phyloP scores from a whole-genome alignment of 2,113 vertebrate species.

The Phalacrocorax aristotelis region DNA sequence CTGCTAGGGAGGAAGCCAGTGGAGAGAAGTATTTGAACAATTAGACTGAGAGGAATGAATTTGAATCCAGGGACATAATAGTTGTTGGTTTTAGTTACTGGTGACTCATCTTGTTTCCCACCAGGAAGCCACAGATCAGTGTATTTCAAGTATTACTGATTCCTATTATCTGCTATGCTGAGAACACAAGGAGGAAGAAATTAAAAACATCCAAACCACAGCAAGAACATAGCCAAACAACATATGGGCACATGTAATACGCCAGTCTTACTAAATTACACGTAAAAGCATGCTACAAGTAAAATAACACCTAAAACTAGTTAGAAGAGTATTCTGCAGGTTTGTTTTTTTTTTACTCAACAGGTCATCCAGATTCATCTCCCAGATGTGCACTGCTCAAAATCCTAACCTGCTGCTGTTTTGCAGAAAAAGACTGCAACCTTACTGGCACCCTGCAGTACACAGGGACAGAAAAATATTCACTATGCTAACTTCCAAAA shows the following conservation, averaged over 20 bases:
- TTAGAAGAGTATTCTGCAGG: neutral
- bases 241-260: neutral
- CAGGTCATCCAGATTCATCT: neutral
- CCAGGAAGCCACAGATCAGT: slow-evolving; percentile 16
- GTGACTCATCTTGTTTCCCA: slow-evolving; percentile 32
- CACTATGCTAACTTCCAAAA: neutral
- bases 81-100: slow-evolving; percentile 33
- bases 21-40: neutral
- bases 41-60: neutral
- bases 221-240: neutral
- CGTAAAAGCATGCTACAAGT: neutral
- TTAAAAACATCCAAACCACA: neutral
- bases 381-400: neutral
- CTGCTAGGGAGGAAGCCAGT: neutral
- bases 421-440: fast-evolving
- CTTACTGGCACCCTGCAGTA: neutral
- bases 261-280: neutral
- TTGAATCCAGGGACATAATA: neutral
- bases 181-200: slow-evolving; percentile 7
- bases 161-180: neutral
- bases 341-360: neutral
- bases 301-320: neutral
- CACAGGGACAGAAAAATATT: neutral
- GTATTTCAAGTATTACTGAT: slow-evolving; percentile 37
- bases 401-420: neutral